Evolutionary conservation across 2,888 invertebrate species (phyloP), one percentile per base, ranked within the genome.

Genomic region (Cremastobaeus sp.): DNA sequence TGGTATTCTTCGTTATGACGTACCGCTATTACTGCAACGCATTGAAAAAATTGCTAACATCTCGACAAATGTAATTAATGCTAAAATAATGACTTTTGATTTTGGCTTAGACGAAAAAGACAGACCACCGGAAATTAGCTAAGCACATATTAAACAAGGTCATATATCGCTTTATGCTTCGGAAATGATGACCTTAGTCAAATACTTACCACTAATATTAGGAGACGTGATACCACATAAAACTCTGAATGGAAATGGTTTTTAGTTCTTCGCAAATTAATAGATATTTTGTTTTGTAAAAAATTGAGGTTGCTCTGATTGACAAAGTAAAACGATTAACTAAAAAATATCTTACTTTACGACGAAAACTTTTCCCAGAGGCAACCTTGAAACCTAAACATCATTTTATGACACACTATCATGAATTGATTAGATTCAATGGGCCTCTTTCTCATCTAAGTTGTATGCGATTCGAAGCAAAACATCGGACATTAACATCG

Each of bases 171-270:
- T 69, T 9, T 76, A 73, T 48, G 71, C 73, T 12, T 73, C 73
- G 3, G 62, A 76, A 64, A 76, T 70, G 73, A 8, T 59, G 0
- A 73, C 70, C 3, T 47, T 76, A 9, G 34, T 69, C 0, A 57
- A 64, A 28, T 59, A 69, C 54, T 57, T 77, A 14, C 65, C 65
- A 11, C 21, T 77, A 25, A 52, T 73, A 4, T 43, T 77, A 17
- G 70, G 72, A 14, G 60, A 73, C 37, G 25, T 68, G 12, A 30
- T 73, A 8, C 17, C 17, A 14, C 20, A 66, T 47, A 35, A 60
- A 15, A 35, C 30, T 41, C 14, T 3, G 2, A 9, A 21, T 76
- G 76, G 74, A 17, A 68, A 15, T 69, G 65, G 47, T 77, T 72
- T 47, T 14, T 74, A 1, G 11, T 6, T 12, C 43, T 76, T 9